Evolutionary conservation across 2,888 invertebrate species (phyloP), one percentile per base, ranked within the genome.

Genomic region (Trachelus iudaicus): DNA sequence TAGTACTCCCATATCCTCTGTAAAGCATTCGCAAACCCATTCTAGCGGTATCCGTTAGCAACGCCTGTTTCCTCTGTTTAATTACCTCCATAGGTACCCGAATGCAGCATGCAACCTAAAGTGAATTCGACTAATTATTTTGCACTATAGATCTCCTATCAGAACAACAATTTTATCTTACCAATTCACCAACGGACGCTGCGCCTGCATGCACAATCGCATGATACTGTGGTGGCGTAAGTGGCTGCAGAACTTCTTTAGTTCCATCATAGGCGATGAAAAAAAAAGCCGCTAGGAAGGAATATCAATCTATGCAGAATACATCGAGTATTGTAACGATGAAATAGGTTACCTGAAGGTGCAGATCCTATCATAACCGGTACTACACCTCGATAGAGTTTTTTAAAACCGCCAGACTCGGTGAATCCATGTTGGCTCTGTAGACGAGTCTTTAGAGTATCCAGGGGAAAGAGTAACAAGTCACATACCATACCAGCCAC

Each of bases 31-130:
- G 85, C 40, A 90, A 75, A 30, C 82, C 81, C 12, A 84, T 75
- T 69, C 92, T 85, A 75, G 85, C 91, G 23, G 91, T 88, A 11
- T 93, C 92, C 31, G 80, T 40, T 30, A 91, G 81, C 13, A 93
- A 93, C 0, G 96, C 96, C 92, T 99, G 99, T 68, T 96, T 95
- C 80, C 99, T 93, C 92, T 99, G 99, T 91, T 99, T 99, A 0
- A 98, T 95, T 79, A 99, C 96, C 92, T 99, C 99, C 9, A 97
- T 96, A 0, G 99, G 99, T 4, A 99, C 99, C 82, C 99, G 93
- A 56, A 99, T 94, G 4, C 97, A 89, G 90, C 99, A 99, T 11
- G 98, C 98, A 77, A 95, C 92, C 98, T 98, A 90, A 15, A 91
- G 89, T 81, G 37, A 74, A 35, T 35, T 40, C 69, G 75, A 75